Conservation (phyloP, 35 echinoderm and acorn worm species). For the Eucidaris tribuloides region DNA sequence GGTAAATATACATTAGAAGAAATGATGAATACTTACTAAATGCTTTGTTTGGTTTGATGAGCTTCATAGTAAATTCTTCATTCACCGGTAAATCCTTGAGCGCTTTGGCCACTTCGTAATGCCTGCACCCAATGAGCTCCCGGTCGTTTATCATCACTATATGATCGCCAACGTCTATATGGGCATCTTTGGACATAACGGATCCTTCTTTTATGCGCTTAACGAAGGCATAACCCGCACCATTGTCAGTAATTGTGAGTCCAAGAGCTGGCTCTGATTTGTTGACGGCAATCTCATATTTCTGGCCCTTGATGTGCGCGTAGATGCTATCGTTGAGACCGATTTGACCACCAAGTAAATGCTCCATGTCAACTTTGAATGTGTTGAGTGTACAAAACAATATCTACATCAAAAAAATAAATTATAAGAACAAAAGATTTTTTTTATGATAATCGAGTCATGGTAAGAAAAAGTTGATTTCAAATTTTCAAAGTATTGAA, state of each 20-base stretch:
- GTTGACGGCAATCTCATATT: slow-evolving; percentile 45
- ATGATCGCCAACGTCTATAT: slow-evolving; percentile 86
- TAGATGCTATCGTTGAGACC: slow-evolving; percentile 90
- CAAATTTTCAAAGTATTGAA: too few species aligned
- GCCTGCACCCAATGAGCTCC: slow-evolving; percentile 69
- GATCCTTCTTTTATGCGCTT: slow-evolving; percentile 94
- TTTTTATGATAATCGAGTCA: too few species aligned
- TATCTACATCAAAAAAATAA: slow-evolving; percentile 83
- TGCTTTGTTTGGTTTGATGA: slow-evolving; percentile 91
- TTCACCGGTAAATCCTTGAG: slow-evolving; percentile 91
- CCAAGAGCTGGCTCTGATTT: slow-evolving; percentile 83
- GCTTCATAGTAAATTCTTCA: slow-evolving; percentile 59
- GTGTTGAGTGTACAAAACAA: slow-evolving; percentile 98
- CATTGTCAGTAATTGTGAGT: slow-evolving; percentile 99
- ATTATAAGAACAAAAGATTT: too few species aligned
- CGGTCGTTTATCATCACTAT: slow-evolving; percentile 79
- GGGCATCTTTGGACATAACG: slow-evolving; percentile 55
- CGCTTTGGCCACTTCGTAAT: slow-evolving; percentile 92
- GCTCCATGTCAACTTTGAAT: slow-evolving; percentile 93
- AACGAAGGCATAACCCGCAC: slow-evolving; percentile 92
- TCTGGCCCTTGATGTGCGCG: slow-evolving; percentile 88
- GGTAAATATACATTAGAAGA: too few species aligned
- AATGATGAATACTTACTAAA: slow-evolving; percentile 99
- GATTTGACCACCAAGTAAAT: slow-evolving; percentile 90
- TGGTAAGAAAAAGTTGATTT: too few species aligned